Conservation (phyloP, 2,113 vertebrate species). For the Oncorhynchus nerka region DNA sequence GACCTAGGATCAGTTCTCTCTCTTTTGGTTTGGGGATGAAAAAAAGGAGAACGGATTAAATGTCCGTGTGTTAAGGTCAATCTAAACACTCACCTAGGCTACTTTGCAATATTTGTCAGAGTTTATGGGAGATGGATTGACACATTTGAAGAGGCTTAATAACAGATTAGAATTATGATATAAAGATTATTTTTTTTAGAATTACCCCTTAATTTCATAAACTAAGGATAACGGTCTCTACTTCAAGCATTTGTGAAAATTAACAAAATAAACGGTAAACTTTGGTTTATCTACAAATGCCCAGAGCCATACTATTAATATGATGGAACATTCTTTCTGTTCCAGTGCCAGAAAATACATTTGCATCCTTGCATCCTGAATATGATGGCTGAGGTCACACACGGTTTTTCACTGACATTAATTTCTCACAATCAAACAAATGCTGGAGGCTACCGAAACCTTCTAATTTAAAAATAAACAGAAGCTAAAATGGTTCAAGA, state of each 20-base stretch:
- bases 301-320: conserved; percentile 33
- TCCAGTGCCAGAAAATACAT: conserved; percentile 24
- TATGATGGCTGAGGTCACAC: neutral
- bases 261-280: conserved; percentile 11
- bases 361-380: neutral
- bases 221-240: neutral
- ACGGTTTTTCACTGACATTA: neutral
- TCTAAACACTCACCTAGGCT: conserved; percentile 32
- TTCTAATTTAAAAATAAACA: neutral
- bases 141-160: neutral
- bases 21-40: conserved; percentile 24
- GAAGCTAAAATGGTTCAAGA: neutral
- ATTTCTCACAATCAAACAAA: neutral
- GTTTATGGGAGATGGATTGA: conserved; percentile 27
- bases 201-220: conserved; percentile 19
- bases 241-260: conserved; percentile 23
- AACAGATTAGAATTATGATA: conserved; percentile 3
- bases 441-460: neutral
- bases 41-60: conserved; percentile 38
- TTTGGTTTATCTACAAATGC: conserved; percentile 25
- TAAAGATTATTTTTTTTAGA: neutral
- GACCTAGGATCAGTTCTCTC: conserved; percentile 37
- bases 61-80: conserved; percentile 30
- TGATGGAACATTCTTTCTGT: conserved; percentile 29
- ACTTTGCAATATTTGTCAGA: conserved; percentile 33